These are phyloP conservation scores for Tragelaphus oryx DNA, from an alignment of 2,797 vertebrate genomes.

Conservation along the genomic window DNA sequence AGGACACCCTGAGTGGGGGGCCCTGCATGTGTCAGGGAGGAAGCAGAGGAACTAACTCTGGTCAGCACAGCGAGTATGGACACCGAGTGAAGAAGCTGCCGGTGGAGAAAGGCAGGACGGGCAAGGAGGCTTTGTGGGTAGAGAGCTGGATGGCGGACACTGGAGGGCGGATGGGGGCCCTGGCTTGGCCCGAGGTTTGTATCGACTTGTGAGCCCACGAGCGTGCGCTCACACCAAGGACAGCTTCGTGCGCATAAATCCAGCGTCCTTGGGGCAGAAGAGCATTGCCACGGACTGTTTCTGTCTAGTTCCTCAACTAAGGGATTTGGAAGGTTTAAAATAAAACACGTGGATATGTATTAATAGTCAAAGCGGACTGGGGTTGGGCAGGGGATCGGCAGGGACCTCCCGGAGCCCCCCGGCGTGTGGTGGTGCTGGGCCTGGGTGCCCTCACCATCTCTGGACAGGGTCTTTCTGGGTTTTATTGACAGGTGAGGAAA, in stretches of 20 bases:
- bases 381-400: background rate
- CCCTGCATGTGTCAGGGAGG: background rate
- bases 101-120: fast-evolving
- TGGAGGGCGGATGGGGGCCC: fast-evolving
- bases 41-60: background rate
- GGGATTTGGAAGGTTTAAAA: background rate
- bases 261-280: too few relatives aligned
- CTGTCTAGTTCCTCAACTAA: background rate
- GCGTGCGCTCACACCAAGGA: fast-evolving
- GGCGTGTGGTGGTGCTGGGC: fast-evolving
- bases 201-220: fast-evolving
- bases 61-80: background rate
- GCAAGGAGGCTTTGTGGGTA: background rate
- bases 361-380: background rate
- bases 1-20: fast-evolving
- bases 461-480: fast-evolving
- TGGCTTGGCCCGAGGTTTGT: fast-evolving
- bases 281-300: background rate
- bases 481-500: background rate
- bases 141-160: background rate
- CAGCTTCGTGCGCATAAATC: fast-evolving
- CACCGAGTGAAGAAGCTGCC: background rate
- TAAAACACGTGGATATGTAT: background rate
- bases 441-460: fast-evolving
- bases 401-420: background rate